phyloP scores from a whole-genome alignment of 2,888 invertebrate genomes.

The Iselma pallidipennis region DNA sequence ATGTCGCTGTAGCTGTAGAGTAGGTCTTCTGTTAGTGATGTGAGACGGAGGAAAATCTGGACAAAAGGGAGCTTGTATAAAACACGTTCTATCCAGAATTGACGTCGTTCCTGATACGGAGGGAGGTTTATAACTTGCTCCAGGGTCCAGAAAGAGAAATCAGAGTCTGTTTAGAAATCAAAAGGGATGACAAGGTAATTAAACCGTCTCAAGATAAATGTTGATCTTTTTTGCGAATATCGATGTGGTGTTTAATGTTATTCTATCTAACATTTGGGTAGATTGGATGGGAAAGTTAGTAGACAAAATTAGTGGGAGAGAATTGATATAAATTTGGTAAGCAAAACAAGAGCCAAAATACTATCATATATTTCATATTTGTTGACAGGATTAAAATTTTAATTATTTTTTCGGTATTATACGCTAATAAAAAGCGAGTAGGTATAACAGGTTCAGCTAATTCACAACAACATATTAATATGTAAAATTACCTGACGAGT shows the following conservation, averaged over 20 bases:
- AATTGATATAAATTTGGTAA: too few relatives aligned
- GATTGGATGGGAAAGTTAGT: too few relatives aligned
- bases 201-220: background rate
- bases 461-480: background rate
- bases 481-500: background rate
- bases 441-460: background rate
- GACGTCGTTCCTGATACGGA: background rate
- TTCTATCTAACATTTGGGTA: too few relatives aligned
- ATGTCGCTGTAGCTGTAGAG: too few relatives aligned
- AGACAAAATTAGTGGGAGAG: too few relatives aligned
- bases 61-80: constrained; percentile 22
- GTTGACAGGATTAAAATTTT: too few relatives aligned
- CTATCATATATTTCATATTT: too few relatives aligned
- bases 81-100: constrained; percentile 11
- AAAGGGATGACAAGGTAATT: background rate
- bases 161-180: background rate
- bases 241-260: background rate
- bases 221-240: background rate
- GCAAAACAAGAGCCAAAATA: too few relatives aligned
- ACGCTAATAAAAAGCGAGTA: too few relatives aligned
- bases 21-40: too few relatives aligned
- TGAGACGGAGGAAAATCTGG: constrained; percentile 9
- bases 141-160: background rate
- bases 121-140: background rate
- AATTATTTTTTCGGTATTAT: too few relatives aligned